Percentiles rank a stretch among this genome's conserved stretches.
These are phyloP conservation scores for Stigmatopora argus DNA, from an alignment of 2,113 vertebrate genomes.

Conservation along the genomic window DNA sequence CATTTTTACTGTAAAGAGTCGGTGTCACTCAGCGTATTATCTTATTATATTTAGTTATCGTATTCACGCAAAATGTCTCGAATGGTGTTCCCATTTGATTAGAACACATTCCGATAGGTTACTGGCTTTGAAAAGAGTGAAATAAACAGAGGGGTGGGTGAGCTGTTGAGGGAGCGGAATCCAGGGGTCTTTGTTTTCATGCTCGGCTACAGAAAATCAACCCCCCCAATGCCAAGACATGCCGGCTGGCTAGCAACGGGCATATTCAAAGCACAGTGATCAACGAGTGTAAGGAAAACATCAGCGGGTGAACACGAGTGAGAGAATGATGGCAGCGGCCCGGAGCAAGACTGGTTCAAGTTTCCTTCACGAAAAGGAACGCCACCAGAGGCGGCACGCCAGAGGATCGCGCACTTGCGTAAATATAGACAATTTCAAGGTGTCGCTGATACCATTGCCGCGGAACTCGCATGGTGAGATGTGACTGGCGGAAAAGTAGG, in stretches of 20 bases:
- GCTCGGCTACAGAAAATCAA: slow-evolving; percentile 36
- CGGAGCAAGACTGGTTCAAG: slow-evolving; percentile 40
- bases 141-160: slow-evolving; percentile 8
- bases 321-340: neutral
- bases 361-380: slow-evolving; percentile 57
- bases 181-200: slow-evolving; percentile 19
- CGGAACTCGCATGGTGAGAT: neutral
- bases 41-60: neutral
- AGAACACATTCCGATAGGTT: neutral
- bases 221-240: slow-evolving; percentile 21
- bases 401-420: slow-evolving; percentile 24
- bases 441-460: slow-evolving; percentile 12
- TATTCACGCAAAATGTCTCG: neutral
- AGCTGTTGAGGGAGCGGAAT: neutral
- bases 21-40: neutral
- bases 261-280: neutral
- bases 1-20: neutral
- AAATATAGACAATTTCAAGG: slow-evolving; percentile 25
- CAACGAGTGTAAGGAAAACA: neutral
- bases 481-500: neutral
- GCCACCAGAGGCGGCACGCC: slow-evolving; percentile 32
- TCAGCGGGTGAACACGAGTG: neutral
- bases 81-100: neutral
- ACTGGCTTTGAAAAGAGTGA: neutral
- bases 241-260: slow-evolving; percentile 24